Conservation (phyloP, 2,888 invertebrate genomes). For the Cosmia pyralina region DNA sequence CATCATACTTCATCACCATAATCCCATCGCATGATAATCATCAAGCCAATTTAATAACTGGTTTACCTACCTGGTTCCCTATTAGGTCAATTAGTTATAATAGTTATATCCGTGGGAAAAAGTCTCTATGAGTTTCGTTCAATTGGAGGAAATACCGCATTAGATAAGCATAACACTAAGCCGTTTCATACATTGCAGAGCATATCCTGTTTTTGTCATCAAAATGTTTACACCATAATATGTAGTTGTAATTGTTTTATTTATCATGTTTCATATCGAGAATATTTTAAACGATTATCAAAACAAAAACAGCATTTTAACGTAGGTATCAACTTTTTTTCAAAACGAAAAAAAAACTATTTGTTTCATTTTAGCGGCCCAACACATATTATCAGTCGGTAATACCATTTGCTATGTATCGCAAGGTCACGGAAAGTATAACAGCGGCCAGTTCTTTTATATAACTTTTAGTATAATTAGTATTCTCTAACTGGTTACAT, state of each 20-base stretch:
- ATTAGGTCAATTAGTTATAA: conserved; percentile 2
- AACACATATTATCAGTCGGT: conserved; percentile 53
- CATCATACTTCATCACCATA: neutral
- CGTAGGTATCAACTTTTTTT: neutral
- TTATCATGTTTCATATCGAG: neutral
- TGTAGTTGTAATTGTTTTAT: neutral
- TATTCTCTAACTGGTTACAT: conserved; percentile 34
- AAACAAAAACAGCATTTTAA: neutral
- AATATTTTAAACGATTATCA: neutral
- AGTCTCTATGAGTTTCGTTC: neutral
- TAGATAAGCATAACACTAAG: conserved; percentile 9
- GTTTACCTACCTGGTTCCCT: conserved; percentile 21
- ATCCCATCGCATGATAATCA: neutral
- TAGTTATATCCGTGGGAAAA: conserved; percentile 33
- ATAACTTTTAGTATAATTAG: conserved; percentile 51
- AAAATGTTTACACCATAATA: neutral
- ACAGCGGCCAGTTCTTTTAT: conserved; percentile 59
- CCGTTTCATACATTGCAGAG: neutral
- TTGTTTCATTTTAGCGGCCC: conserved; percentile 64
- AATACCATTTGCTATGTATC: conserved; percentile 64
- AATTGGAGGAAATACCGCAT: conserved; percentile 4
- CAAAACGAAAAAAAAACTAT: neutral
- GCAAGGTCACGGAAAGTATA: conserved; percentile 75
- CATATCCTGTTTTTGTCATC: neutral
- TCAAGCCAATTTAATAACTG: conserved; percentile 5